A percentile compares a stretch with the other conserved stretches of the same genome.
These are phyloP conservation scores for Drosophila bifasciata DNA, from an alignment of 1,140 invertebrate species.

Conservation along the genomic window DNA sequence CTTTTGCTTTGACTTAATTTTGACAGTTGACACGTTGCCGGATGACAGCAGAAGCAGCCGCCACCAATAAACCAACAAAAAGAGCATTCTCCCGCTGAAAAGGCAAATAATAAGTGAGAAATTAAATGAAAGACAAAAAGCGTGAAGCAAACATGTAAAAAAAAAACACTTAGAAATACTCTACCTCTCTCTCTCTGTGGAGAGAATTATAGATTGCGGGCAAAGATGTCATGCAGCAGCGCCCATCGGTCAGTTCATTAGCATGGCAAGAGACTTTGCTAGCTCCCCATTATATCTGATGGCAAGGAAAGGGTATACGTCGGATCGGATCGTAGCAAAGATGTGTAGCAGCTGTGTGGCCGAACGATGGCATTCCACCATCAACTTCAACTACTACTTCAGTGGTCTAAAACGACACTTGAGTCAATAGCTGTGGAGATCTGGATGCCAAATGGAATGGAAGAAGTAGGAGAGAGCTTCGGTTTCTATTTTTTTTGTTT, in stretches of 20 bases:
- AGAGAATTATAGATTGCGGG: too few relatives aligned
- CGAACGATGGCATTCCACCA: too few relatives aligned
- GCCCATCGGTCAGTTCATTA: too few relatives aligned
- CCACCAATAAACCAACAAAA: constrained; percentile 31
- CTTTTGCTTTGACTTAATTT: constrained; percentile 77
- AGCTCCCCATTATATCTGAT: too few relatives aligned
- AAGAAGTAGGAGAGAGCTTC: background rate
- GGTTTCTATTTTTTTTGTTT: background rate
- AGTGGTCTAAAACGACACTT: constrained; percentile 81
- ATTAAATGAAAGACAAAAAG: constrained; percentile 8
- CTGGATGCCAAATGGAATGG: background rate
- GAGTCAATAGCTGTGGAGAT: constrained; percentile 56
- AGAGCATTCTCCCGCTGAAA: constrained; percentile 2
- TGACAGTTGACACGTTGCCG: constrained; percentile 81
- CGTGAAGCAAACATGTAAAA: constrained; percentile 15
- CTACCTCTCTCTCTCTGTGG: too few relatives aligned
- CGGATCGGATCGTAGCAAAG: background rate
- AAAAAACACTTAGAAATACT: background rate
- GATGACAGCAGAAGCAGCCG: constrained; percentile 21
- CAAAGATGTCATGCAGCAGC: too few relatives aligned
- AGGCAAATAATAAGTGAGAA: constrained; percentile 38
- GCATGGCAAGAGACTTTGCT: too few relatives aligned
- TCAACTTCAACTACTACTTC: constrained; percentile 65
- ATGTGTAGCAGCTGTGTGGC: too few relatives aligned
- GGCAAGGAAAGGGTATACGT: too few relatives aligned